Evolutionary conservation across 2,888 invertebrate species (phyloP), one percentile per base, ranked within the genome.

Genomic region (Idaea biselata): DNA sequence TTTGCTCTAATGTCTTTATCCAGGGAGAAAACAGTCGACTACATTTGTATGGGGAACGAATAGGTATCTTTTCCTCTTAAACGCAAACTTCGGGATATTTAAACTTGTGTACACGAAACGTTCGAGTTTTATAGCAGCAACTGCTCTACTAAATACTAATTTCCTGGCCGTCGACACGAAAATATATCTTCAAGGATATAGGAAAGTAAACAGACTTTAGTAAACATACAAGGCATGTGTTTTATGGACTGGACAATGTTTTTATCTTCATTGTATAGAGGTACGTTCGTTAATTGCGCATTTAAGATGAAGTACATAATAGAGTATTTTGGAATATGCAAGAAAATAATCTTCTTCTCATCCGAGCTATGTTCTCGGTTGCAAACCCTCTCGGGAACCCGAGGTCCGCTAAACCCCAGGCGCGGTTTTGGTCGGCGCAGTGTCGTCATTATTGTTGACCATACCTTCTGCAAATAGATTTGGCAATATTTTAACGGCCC

Each of bases 1-100:
- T n/a, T n/a, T n/a, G n/a, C n/a, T n/a, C n/a, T n/a, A n/a, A n/a
- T n/a, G n/a, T n/a, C n/a, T n/a, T n/a, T n/a, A n/a, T n/a, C n/a
- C n/a, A n/a, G n/a, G n/a, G n/a, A n/a, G n/a, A n/a, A n/a, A n/a
- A n/a, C n/a, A n/a, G n/a, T n/a, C n/a, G n/a, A n/a, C n/a, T n/a
- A n/a, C n/a, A n/a, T n/a, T n/a, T n/a, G n/a, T n/a, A n/a, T n/a
- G n/a, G n/a, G n/a, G n/a, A n/a, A n/a, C n/a, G n/a, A n/a, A n/a
- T n/a, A n/a, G n/a, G n/a, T n/a, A n/a, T n/a, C n/a, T n/a, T n/a
- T n/a, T n/a, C n/a, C n/a, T n/a, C n/a, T n/a, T n/a, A 77, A 80
- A 81, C 74, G 72, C 72, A 71, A 78, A 81, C 77, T 80, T 79
- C 66, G 76, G 73, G 74, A 78, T 80, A 81, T 82, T 82, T 79